phyloP scores from a whole-genome alignment of 2,113 vertebrate genomes.

The Gallinago undulata region DNA sequence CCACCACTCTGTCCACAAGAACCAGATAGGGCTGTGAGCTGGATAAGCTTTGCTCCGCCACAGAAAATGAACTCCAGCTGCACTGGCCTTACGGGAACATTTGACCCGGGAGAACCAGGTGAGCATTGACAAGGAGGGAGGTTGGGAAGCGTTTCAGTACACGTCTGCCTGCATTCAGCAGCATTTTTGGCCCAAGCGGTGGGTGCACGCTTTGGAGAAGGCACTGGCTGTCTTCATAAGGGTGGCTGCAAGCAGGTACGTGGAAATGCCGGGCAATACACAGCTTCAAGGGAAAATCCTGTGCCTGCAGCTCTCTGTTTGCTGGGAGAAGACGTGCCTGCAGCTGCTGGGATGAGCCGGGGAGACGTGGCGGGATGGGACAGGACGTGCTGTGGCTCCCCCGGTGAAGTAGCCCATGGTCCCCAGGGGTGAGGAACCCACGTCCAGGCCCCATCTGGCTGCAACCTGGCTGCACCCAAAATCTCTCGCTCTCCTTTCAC shows the following conservation, averaged over 20 bases:
- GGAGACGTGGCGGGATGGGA: neutral
- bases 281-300: neutral
- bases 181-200: neutral
- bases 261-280: neutral
- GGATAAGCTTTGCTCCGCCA: neutral
- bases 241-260: neutral
- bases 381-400: neutral
- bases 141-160: neutral
- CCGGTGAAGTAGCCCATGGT: fast-evolving
- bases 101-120: neutral
- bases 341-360: neutral
- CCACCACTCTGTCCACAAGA: neutral
- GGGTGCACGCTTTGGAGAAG: neutral
- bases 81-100: neutral
- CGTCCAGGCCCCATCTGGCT: fast-evolving
- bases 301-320: neutral
- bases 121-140: neutral
- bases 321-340: neutral
- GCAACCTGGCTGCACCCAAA: neutral
- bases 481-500: neutral
- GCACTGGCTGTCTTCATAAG: fast-evolving
- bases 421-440: fast-evolving
- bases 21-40: neutral
- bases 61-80: neutral
- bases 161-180: neutral